Evolutionary conservation across 2,113 vertebrate species (phyloP), one percentile per base, ranked within the genome.

Genomic region (Peromyscus maniculatus): DNA sequence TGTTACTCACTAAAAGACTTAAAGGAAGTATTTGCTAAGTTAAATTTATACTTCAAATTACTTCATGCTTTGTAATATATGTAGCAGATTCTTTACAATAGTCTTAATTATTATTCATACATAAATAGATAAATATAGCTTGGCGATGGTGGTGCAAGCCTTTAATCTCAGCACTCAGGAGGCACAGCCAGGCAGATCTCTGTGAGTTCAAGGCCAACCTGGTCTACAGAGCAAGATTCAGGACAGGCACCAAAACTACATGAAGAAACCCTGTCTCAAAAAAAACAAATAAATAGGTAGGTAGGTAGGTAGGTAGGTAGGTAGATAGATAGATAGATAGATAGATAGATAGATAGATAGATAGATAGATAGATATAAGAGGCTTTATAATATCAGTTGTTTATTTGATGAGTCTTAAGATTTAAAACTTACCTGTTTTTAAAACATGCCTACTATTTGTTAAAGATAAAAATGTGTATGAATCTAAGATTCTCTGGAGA

Each of bases 351-450:
- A 49, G 49, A 49, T 49, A 7, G 49, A 49, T 49, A 7, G 49
- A n/a, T 49, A 7, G 49, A 52, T 52, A 10, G 49, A 52, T 52
- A 52, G 49, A 52, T 52, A 24, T 55, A 89, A 93, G 15, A 7
- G 15, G 57, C 5, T 52, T 39, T 91, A 7, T 6, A 72, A 39
- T 89, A 86, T 91, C 87, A 13, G 49, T 39, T 31, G 59, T 72
- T 89, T 91, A 75, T 69, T 94, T 92, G 72, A 90, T 90, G 55
- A 62, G 6, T 87, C 71, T 46, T 79, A 88, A 91, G n/a, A 78
- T 67, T 90, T 3, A 6, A 92, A 87, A 88, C 24, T 67, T 26
- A 94, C 55, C 46, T 84, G 19, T 78, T 93, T 91, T 46, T 72
- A 95, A 96, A n/a, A 17, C 59, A 46, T 71, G 55, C 17, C 69